Evolutionary conservation across 2,113 vertebrate species (phyloP).

Genomic region (Megaleporinus macrocephalus): DNA sequence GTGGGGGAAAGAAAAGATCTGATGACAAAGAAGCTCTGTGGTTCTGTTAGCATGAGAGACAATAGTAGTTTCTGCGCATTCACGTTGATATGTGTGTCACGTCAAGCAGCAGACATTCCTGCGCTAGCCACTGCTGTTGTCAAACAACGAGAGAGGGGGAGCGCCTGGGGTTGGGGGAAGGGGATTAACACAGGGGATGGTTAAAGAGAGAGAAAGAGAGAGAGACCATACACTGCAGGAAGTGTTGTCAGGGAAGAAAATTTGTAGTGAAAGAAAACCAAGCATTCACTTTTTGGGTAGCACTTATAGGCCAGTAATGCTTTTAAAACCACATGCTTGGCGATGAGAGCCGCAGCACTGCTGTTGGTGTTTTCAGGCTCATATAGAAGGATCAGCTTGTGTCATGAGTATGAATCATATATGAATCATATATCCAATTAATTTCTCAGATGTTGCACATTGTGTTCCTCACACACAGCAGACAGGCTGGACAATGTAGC

Average conservation of each 20-base stretch:
- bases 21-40: constrained; percentile 41
- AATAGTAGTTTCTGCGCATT: constrained; percentile 46
- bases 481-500: not conserved
- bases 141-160: constrained; percentile 58
- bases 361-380: not conserved
- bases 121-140: constrained; percentile 63
- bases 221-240: constrained; percentile 40
- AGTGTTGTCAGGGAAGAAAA: constrained; percentile 48
- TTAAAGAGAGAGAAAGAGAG: not conserved
- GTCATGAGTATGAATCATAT: not conserved
- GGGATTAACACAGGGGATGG: not conserved
- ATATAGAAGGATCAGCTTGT: not conserved
- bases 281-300: constrained; percentile 7
- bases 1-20: not conserved
- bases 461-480: not conserved
- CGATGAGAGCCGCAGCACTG: not conserved
- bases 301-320: constrained; percentile 4
- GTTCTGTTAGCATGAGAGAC: constrained; percentile 38
- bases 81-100: constrained; percentile 70
- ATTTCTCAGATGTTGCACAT: not conserved
- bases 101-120: constrained; percentile 70
- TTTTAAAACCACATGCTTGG: not conserved
- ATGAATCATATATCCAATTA: not conserved
- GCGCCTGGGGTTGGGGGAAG: constrained; percentile 25
- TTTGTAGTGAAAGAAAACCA: constrained; percentile 33